Conservation (phyloP, 2,113 vertebrate species). For the Burhinus bistriatus region DNA sequence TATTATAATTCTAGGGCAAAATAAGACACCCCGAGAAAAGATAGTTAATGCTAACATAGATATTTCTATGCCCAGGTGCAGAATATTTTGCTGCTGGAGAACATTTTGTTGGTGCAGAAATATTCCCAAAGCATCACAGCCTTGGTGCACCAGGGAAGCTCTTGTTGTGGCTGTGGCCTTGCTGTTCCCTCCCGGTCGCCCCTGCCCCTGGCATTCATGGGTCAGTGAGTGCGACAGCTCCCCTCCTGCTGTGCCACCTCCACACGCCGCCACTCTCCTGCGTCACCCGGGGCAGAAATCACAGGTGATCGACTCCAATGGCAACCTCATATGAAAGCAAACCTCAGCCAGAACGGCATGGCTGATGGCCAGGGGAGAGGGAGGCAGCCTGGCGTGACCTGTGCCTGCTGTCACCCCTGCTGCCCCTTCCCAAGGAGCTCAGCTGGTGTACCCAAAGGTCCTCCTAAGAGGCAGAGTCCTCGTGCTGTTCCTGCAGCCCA, state of each 20-base stretch:
- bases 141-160: neutral
- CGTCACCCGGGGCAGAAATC: neutral
- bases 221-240: neutral
- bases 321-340: neutral
- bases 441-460: neutral
- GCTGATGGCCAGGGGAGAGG: neutral
- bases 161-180: neutral
- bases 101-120: neutral
- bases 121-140: neutral
- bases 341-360: fast-evolving
- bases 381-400: neutral
- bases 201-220: neutral
- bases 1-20: neutral
- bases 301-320: neutral
- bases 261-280: fast-evolving
- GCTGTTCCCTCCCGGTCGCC: fast-evolving
- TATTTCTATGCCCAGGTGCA: neutral
- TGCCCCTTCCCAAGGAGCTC: neutral
- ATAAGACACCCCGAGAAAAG: neutral
- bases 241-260: neutral
- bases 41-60: neutral
- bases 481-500: neutral
- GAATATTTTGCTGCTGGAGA: neutral
- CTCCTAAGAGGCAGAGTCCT: neutral
- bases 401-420: neutral